Base-by-base conservation (phyloP, 1,140 invertebrate species). In the Tigriopus japonicus region DNA sequence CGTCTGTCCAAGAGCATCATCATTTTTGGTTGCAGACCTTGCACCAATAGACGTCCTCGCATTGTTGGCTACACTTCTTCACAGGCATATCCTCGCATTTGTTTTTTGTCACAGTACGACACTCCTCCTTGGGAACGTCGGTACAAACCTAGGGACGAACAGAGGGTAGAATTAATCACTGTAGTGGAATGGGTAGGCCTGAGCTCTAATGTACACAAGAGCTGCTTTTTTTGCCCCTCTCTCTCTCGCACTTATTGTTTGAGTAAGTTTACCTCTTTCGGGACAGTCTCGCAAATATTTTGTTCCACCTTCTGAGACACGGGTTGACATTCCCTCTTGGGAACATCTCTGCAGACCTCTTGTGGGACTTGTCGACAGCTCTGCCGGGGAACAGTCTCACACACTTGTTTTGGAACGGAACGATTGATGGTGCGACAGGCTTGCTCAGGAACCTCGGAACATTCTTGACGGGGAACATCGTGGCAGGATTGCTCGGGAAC, bases 401-500 rank as follows among this genome's bases (percentile, higher is more conserved):
- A 42, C 28, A 40, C 23, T 43, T 58, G 55, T 43, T 41, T 41
- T 9, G 55, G 55, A 42, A 58, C 41, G 15, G 35, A 41, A 28
- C 42, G 21, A 40, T 17, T 41, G 13, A 58, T 17, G 21, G 12
- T 53, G 14, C 19, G 23, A 41, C 58, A 60, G 24, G 19, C 45
- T 23, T 61, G 14, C 40, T 19, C 43, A 3, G 43, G 49, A 5
- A 56, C 35, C 35, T 56, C 23, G 17, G n/a, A 5, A 42, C 59
- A 61, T 51, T 61, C 59, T 24, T 61, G 17, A 15, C 59, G 45
- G 28, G 59, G 59, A 53, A 61, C 59, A 53, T 52, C 35, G 19
- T 23, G 49, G 23, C 59, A 61, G 13, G 19, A 35, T 35, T 61
- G 14, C 14, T 40, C 17, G 14, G 59, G 59, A 9, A 61, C 59